A percentile compares a stretch with the other conserved stretches of the same genome.
Conservation (phyloP, 2,797 vertebrate genomes). For the Picus viridis region DNA sequence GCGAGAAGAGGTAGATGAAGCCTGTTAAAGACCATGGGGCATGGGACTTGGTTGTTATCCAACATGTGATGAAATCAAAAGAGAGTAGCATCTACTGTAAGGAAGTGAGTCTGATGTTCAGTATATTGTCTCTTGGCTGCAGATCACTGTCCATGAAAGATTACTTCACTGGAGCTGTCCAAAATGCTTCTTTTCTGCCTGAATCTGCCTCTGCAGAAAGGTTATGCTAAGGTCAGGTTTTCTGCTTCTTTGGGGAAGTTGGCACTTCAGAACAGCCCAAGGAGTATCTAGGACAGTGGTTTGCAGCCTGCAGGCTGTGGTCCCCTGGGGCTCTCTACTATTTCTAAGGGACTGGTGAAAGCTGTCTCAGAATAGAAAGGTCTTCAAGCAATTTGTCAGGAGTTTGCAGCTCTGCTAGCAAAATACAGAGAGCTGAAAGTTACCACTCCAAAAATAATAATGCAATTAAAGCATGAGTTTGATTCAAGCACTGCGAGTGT, state of each 20-base stretch:
- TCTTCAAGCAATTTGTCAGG: neutral
- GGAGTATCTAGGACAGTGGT: neutral
- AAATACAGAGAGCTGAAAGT: neutral
- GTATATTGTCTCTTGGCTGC: neutral
- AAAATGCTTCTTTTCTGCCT: neutral
- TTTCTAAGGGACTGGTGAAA: neutral
- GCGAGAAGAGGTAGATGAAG: neutral
- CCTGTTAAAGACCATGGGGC: neutral
- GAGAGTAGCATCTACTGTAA: neutral
- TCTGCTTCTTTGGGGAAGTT: neutral
- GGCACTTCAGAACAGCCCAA: neutral
- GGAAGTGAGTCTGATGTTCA: neutral
- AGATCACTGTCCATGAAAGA: neutral
- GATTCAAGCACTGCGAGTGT: neutral
- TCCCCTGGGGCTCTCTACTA: neutral
- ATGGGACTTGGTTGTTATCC: neutral
- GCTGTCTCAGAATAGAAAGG: slow-evolving; percentile 33
- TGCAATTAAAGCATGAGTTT: neutral
- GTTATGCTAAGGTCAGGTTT: neutral
- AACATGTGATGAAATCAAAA: neutral
- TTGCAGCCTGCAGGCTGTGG: neutral
- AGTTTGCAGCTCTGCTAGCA: neutral
- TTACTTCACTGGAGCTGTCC: neutral
- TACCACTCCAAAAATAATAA: neutral
- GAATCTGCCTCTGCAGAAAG: neutral